phyloP scores from a whole-genome alignment of 2,888 invertebrate genomes.

The Physocephala rufipes region DNA sequence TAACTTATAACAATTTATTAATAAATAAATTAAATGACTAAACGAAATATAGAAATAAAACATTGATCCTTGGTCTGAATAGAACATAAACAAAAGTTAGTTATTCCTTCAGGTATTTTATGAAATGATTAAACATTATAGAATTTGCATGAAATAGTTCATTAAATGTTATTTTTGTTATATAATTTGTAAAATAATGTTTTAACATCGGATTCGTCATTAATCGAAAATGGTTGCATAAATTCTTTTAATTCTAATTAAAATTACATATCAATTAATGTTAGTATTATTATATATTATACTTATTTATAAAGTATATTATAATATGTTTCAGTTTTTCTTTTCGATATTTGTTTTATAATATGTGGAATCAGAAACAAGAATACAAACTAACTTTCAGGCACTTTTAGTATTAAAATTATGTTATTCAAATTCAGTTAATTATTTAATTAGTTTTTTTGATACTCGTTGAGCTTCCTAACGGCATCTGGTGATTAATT shows the following conservation, averaged over 20 bases:
- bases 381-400: no score
- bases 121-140: neutral
- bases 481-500: no score
- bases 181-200: neutral
- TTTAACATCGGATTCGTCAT: neutral
- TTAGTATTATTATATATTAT: conserved; percentile 6
- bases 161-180: neutral
- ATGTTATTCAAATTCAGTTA: no score
- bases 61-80: neutral
- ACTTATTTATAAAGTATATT: conserved; percentile 8
- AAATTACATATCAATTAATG: conserved; percentile 6
- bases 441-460: no score
- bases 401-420: no score
- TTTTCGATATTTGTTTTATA: neutral
- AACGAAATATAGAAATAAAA: conserved; percentile 24
- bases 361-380: no score
- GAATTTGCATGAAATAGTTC: conserved; percentile 21
- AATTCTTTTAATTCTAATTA: no score
- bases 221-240: neutral
- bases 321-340: neutral
- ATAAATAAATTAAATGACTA: conserved; percentile 26
- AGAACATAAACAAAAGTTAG: conserved; percentile 16
- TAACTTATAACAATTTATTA: conserved; percentile 25
- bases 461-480: no score
- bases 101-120: neutral